A percentile compares a stretch with the other conserved stretches of the same genome.
phyloP scores from a whole-genome alignment of 1,140 invertebrate species.

The Potamilus streckersoni region DNA sequence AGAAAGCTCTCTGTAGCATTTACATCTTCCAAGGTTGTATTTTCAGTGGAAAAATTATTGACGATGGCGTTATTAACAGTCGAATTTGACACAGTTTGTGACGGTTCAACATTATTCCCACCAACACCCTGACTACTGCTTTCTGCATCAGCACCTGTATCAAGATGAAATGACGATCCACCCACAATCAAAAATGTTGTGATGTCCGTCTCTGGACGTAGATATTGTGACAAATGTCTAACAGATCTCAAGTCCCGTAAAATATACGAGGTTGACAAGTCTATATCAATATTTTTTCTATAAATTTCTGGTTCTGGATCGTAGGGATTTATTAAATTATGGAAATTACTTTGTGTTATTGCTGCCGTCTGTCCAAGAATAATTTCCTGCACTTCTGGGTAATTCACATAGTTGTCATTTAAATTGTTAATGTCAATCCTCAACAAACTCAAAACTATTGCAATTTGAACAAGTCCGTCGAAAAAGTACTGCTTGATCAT shows the following conservation, averaged over 20 bases:
- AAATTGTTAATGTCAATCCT: constrained; percentile 80
- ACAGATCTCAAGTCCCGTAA: constrained; percentile 78
- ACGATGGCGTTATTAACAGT: too few species aligned
- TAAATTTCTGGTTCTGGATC: constrained; percentile 24
- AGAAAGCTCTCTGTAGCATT: too few species aligned
- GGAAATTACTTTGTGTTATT: constrained; percentile 67
- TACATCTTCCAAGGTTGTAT: too few species aligned
- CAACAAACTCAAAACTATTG: constrained; percentile 81
- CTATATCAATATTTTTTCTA: constrained; percentile 76
- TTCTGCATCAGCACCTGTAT: too few species aligned
- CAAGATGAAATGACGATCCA: background rate
- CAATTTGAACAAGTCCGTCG: constrained; percentile 83
- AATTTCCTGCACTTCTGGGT: constrained; percentile 64
- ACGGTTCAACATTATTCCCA: too few species aligned
- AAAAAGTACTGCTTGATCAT: constrained; percentile 64
- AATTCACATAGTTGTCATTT: constrained; percentile 71
- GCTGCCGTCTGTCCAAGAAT: constrained; percentile 63
- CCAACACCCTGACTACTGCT: too few species aligned
- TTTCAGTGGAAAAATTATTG: too few species aligned
- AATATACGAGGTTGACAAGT: constrained; percentile 67
- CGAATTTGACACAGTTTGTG: too few species aligned
- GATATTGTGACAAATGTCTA: constrained; percentile 73
- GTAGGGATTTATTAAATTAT: constrained; percentile 29
- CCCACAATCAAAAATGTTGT: constrained; percentile 21
- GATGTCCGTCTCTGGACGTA: constrained; percentile 65